Percentiles rank a stretch among this genome's conserved stretches.
These are phyloP conservation scores for Hippocampus mohnikei DNA, from an alignment of 2,113 vertebrate species.

Conservation along the genomic window DNA sequence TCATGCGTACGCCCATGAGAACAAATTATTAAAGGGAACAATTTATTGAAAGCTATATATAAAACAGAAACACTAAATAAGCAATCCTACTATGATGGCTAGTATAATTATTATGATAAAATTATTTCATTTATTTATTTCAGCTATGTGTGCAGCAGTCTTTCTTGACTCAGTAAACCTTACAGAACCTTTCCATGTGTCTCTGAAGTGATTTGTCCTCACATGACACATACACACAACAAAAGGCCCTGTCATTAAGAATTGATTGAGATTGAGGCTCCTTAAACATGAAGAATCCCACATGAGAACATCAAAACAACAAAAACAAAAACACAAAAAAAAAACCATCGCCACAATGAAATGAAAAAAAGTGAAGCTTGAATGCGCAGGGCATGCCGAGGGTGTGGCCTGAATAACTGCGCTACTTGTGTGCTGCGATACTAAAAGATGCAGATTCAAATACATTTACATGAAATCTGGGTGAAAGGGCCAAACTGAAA, in stretches of 20 bases:
- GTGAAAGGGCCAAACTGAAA: no score
- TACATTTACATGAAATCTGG: no score
- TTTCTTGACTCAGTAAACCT: conserved; percentile 77
- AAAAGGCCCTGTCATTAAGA: background rate
- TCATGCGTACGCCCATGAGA: conserved; percentile 65
- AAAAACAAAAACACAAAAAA: background rate
- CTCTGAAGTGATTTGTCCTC: conserved; percentile 30
- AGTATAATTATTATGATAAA: conserved; percentile 78
- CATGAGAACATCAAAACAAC: background rate
- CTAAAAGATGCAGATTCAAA: no score
- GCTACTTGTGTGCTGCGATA: background rate
- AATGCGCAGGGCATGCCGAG: background rate
- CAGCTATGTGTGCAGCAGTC: conserved; percentile 76
- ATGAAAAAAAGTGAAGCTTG: background rate
- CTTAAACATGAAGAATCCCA: background rate
- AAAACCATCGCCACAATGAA: background rate
- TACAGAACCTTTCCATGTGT: conserved; percentile 66
- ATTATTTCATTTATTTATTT: conserved; percentile 82
- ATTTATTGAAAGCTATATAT: conserved; percentile 69
- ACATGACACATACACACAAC: background rate
- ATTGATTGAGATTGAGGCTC: background rate
- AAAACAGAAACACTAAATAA: conserved; percentile 74
- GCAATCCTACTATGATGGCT: conserved; percentile 77
- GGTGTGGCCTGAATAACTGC: background rate
- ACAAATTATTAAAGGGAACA: conserved; percentile 74